A percentile compares a stretch with the other conserved stretches of the same genome.
These are phyloP conservation scores for Coregonus sp. DNA, from an alignment of 2,797 vertebrate genomes.

Conservation along the genomic window DNA sequence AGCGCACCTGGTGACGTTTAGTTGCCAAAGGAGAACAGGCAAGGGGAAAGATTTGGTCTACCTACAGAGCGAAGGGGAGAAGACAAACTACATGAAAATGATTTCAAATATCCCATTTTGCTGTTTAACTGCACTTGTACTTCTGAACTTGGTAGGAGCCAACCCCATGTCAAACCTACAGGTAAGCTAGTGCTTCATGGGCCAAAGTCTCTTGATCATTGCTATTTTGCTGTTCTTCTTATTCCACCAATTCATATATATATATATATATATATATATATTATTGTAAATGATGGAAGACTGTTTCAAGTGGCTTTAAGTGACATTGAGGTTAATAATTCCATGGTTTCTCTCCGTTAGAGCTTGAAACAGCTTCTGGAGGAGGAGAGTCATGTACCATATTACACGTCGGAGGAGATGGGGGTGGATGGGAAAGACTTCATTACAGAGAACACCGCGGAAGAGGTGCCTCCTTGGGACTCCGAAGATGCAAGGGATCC, in stretches of 20 bases:
- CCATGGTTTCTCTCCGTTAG: constrained; percentile 37
- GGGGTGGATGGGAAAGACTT: constrained; percentile 35
- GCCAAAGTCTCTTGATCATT: neutral
- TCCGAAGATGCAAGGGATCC: constrained; percentile 41
- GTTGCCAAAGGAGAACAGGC: constrained; percentile 24
- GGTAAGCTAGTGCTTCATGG: constrained; percentile 54
- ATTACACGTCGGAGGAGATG: constrained; percentile 46
- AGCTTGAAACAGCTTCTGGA: constrained; percentile 69
- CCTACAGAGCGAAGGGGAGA: constrained; percentile 1
- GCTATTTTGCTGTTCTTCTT: neutral
- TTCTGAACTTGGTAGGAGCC: constrained; percentile 52
- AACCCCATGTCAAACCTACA: constrained; percentile 68
- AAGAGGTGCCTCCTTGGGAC: constrained; percentile 44
- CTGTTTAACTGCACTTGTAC: constrained; percentile 63
- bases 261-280: too few relatives aligned
- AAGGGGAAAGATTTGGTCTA: constrained; percentile 2
- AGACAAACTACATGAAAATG: constrained; percentile 23
- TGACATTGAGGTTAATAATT: neutral
- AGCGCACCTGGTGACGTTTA: constrained; percentile 51
- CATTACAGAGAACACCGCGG: constrained; percentile 44
- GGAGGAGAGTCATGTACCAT: constrained; percentile 54
- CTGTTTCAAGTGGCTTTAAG: neutral
- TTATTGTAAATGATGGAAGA: neutral
- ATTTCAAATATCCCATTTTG: constrained; percentile 49
- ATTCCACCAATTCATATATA: neutral